Conservation (phyloP, 2,797 vertebrate genomes). For the Gymnopithys bicolor region DNA sequence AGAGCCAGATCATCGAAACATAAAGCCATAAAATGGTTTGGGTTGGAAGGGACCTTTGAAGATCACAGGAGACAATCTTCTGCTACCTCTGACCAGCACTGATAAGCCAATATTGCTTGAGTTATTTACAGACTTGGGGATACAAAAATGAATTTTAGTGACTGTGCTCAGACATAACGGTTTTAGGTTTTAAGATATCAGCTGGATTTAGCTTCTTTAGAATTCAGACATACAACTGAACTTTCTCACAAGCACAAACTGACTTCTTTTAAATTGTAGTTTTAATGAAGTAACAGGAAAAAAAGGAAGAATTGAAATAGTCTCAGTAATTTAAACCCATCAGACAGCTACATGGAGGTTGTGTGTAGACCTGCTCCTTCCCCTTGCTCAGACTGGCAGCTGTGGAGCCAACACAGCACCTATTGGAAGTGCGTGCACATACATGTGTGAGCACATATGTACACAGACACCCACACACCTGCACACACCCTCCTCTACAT, state of each 20-base stretch:
- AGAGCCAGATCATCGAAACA: neutral
- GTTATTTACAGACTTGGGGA: neutral
- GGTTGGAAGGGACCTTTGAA: neutral
- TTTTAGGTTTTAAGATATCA: neutral
- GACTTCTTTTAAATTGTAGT: neutral
- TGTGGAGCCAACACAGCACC: neutral
- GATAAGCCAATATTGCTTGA: neutral
- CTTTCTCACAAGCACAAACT: neutral
- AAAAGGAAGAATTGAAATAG: neutral
- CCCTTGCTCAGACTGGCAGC: accelerated
- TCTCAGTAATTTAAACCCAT: neutral
- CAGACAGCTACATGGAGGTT: neutral
- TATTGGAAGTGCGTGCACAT: accelerated
- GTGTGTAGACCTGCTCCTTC: neutral
- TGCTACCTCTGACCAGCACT: neutral
- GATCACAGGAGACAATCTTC: neutral
- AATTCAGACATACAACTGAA: neutral
- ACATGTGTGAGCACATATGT: accelerated
- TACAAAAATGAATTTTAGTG: neutral
- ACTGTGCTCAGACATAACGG: neutral
- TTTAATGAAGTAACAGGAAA: neutral
- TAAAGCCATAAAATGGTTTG: neutral
- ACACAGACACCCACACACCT: neutral
- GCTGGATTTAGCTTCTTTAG: neutral
- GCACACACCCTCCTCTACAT: no score